Base-by-base conservation (phyloP, 2,888 invertebrate genomes). In the Limulus polyphemus region DNA sequence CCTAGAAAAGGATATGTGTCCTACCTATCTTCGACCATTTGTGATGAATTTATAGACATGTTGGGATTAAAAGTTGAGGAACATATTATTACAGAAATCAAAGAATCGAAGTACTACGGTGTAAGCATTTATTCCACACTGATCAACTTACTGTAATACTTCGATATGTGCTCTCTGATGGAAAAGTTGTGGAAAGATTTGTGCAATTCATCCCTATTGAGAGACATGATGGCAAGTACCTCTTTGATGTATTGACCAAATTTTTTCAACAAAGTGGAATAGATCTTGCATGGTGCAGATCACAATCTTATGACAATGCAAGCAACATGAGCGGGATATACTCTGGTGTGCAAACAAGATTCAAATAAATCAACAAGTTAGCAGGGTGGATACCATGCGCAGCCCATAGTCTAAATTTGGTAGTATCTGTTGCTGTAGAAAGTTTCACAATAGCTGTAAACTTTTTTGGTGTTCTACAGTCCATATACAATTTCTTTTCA, bases 91-190 rank as follows among this genome's bases (percentile, higher is more conserved):
- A 63, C 67, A 54, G 71, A 73, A 70, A 56, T 74, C 60, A 71
- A 71, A 69, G 59, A 57, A 60, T 65, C 68, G 63, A 67, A 68
- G 49, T 68, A 59, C 57, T 68, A 54, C 49, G 68, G 67, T 12
- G 54, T 71, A 58, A 66, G 67, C 59, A 68, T 72, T 51, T 70
- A 72, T 54, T 69, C 68, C 72, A 72, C 65, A 58, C 70, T 65
- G 72, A 73, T 65, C 73, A 74, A 59, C 65, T 74, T 49, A 70
- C 72, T 61, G 68, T 73, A 49, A 70, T 72, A 11, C 63, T 74
- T 66, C 63, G 72, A 69, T 73, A 74, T 69, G 52, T 52, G 10
- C 13, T 52, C 10, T 17, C 52, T 10, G 69, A 71, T 63, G 67
- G 52, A 10, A 52, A n/a, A n/a, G n/a, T 9, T 52, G 17, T 16